These are phyloP conservation scores for Apodemia mormo DNA, from an alignment of 2,888 invertebrate genomes.

Conservation along the genomic window DNA sequence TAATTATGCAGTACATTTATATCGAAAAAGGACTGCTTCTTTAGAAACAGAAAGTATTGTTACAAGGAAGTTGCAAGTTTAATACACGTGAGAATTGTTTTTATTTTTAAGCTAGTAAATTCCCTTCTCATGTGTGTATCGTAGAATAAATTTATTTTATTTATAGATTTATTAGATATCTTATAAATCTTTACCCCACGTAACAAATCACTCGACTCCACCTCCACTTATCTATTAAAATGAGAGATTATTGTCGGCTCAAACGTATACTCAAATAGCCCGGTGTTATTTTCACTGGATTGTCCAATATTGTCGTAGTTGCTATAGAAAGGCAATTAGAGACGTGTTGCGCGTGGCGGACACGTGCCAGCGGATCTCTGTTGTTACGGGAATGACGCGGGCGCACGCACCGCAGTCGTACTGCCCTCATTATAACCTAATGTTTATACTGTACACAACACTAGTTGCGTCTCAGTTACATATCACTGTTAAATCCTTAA, in stretches of 20 bases:
- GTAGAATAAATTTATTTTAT: constrained; percentile 17
- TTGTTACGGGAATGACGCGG: constrained; percentile 35
- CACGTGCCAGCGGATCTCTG: constrained; percentile 57
- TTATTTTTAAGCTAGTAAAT: background rate
- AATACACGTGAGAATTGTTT: background rate
- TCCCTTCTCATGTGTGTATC: background rate
- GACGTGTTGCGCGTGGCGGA: constrained; percentile 73
- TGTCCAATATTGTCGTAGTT: constrained; percentile 79
- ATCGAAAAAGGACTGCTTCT: no score
- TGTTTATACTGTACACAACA: constrained; percentile 67
- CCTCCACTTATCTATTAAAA: constrained; percentile 80
- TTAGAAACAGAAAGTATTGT: no score
- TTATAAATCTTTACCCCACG: constrained; percentile 41
- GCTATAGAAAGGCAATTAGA: constrained; percentile 77
- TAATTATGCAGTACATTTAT: no score
- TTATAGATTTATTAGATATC: constrained; percentile 13
- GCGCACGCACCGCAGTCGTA: constrained; percentile 52
- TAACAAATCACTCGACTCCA: constrained; percentile 74
- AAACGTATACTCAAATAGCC: constrained; percentile 56
- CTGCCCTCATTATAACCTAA: constrained; percentile 58
- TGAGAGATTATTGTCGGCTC: constrained; percentile 76
- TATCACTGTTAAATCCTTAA: constrained; percentile 40
- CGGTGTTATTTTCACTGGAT: constrained; percentile 80
- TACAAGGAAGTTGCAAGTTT: background rate
- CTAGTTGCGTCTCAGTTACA: constrained; percentile 54